These are phyloP conservation scores for Gadopsis marmoratus DNA, from an alignment of 2,797 vertebrate species.

Conservation along the genomic window DNA sequence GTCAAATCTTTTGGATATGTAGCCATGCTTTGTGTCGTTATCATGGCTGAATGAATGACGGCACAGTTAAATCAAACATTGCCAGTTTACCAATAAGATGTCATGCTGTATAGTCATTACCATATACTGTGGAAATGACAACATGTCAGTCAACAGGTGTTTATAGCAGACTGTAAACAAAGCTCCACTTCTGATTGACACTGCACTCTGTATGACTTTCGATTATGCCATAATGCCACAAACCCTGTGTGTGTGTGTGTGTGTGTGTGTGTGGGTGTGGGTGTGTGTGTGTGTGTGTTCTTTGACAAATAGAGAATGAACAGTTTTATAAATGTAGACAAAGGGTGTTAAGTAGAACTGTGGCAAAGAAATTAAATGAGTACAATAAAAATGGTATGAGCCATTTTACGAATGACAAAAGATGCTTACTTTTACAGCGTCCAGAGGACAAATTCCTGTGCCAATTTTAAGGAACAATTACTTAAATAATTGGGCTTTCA, in stretches of 20 bases:
- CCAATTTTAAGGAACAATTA: slow-evolving; percentile 88
- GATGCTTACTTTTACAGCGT: slow-evolving; percentile 84
- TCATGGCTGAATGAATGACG: slow-evolving; percentile 43
- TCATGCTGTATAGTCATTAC: slow-evolving; percentile 47
- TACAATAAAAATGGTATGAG: slow-evolving; percentile 81
- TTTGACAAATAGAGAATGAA: slow-evolving; percentile 75
- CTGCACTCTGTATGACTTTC: slow-evolving; percentile 62
- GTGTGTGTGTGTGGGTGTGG: background rate
- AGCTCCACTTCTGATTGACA: slow-evolving; percentile 66
- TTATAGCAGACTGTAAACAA: slow-evolving; percentile 71
- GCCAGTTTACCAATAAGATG: slow-evolving; percentile 38
- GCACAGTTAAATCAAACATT: slow-evolving; percentile 49
- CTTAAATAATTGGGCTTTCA: slow-evolving; percentile 89
- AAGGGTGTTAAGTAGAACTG: slow-evolving; percentile 70
- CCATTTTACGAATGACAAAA: slow-evolving; percentile 84
- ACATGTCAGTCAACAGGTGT: slow-evolving; percentile 74
- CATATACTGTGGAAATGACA: slow-evolving; percentile 53
- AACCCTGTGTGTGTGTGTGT: slow-evolving; percentile 1
- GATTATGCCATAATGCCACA: slow-evolving; percentile 58
- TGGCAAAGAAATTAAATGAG: slow-evolving; percentile 80
- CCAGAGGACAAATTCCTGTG: slow-evolving; percentile 87
- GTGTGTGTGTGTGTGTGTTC: slow-evolving; percentile 32
- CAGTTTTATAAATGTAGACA: slow-evolving; percentile 77
- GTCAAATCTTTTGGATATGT: slow-evolving; percentile 24
- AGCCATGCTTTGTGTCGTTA: background rate